Percentiles rank a stretch among this genome's conserved stretches.
Conservation (phyloP, 1,140 invertebrate species). For the Drosophila guanche region DNA sequence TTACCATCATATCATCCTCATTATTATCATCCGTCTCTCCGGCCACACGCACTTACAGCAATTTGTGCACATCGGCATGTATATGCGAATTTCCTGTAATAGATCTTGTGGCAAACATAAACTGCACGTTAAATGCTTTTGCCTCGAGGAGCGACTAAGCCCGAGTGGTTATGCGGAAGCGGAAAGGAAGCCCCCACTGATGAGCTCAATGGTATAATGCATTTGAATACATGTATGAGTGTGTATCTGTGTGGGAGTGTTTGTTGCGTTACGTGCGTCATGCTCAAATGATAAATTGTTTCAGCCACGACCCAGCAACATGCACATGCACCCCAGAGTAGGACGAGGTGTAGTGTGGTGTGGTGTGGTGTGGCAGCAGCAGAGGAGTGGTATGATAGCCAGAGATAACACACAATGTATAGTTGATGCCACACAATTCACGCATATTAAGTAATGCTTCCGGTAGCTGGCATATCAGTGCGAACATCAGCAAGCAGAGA, state of each 20-base stretch:
- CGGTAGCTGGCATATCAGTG: constrained; percentile 67
- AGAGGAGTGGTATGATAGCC: constrained; percentile 50
- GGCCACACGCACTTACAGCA: constrained; percentile 58
- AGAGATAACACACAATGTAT: constrained; percentile 77
- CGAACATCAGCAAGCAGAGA: constrained; percentile 35
- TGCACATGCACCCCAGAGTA: background rate
- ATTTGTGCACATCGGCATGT: constrained; percentile 64
- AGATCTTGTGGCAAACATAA: constrained; percentile 81
- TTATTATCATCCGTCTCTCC: constrained; percentile 30
- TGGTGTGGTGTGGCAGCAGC: background rate
- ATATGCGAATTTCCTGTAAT: constrained; percentile 77
- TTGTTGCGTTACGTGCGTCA: constrained; percentile 56
- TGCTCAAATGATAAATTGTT: constrained; percentile 80
- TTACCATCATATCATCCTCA: constrained; percentile 14
- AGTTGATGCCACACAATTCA: constrained; percentile 81
- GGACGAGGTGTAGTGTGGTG: no score
- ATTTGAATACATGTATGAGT: constrained; percentile 49
- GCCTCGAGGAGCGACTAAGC: constrained; percentile 54
- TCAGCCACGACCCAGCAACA: constrained; percentile 39
- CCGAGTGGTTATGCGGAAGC: background rate
- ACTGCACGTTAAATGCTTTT: constrained; percentile 80
- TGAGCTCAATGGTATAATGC: constrained; percentile 54
- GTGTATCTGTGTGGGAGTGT: constrained; percentile 25
- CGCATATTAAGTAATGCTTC: constrained; percentile 80
- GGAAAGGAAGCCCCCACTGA: constrained; percentile 39